Evolutionary conservation across 53 echinoderm and acorn worm species (phyloP).

Genomic region (Henricia sp.): DNA sequence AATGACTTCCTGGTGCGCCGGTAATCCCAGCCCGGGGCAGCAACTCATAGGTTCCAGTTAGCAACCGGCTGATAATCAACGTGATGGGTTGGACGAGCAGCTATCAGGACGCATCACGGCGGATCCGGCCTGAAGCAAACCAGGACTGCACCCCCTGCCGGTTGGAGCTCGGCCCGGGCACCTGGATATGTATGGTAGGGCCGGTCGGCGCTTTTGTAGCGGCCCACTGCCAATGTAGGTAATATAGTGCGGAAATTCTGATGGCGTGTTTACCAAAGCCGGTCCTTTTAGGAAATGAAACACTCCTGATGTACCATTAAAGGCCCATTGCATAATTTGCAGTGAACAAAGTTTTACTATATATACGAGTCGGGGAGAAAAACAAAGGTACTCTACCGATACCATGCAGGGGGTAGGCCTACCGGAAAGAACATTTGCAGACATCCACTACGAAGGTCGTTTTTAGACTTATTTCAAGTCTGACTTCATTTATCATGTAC

Average conservation of each 20-base stretch:
- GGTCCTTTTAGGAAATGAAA: background rate
- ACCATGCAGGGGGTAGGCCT: no score
- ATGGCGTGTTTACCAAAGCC: constrained; percentile 47
- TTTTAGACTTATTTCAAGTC: no score
- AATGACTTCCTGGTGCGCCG: constrained; percentile 28
- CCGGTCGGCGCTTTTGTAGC: background rate
- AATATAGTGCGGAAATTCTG: constrained; percentile 4
- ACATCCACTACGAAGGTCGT: no score
- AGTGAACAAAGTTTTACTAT: no score
- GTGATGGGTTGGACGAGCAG: constrained; percentile 27
- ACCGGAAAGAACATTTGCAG: no score
- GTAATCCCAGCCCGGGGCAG: constrained; percentile 39
- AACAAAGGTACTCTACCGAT: no score
- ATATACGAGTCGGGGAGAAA: no score
- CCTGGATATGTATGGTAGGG: background rate
- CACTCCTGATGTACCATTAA: no score
- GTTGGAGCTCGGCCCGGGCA: background rate
- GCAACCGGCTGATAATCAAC: constrained; percentile 30
- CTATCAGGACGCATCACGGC: constrained; percentile 51
- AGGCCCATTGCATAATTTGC: no score
- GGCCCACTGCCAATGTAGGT: background rate
- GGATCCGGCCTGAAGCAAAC: constrained; percentile 52
- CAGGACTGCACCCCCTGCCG: constrained; percentile 27
- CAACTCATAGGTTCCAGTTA: constrained; percentile 19
- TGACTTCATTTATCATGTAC: no score